Base-by-base conservation (phyloP, 2,113 vertebrate genomes). In the Bostrychus sinensis region DNA sequence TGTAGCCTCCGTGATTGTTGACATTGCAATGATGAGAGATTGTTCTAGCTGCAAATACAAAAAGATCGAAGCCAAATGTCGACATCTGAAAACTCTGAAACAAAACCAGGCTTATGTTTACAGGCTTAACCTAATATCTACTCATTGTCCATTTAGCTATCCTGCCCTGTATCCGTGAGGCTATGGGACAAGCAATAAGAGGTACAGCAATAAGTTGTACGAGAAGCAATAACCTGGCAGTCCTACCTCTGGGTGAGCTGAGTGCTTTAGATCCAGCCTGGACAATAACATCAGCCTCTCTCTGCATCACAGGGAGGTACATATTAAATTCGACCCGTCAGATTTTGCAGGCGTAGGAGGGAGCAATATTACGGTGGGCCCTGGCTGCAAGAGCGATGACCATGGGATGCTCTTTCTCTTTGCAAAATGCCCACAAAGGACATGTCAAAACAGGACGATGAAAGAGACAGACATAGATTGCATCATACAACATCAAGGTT, bases 171-270 rank as follows among this genome's bases (percentile, higher is more conserved):
- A 64, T 75, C 70, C 36, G 63, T 63, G 43, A 64, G 28, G 42
- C 10, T 0, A 32, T 30, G 75, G 61, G 76, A 69, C 68, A 65
- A 77, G 79, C 63, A 82, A 78, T 71, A 81, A 76, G 36, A 54
- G 13, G 19, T 26, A 67, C 83, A 86, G 86, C 81, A 89, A 89
- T 89, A 89, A 85, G 45, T 56, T 11, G 53, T 13, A 63, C 75
- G 81, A 85, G 79, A n/a, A n/a, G 86, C 71, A 89, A 89, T 89
- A 87, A 84, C 25, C 7, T 30, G 0, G 3, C 16, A 50, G 25
- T 20, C 38, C 36, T 26, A 65, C 78, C 80, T 75, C 59, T 25
- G 68, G 59, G 72, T 28, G 57, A 56, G 62, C 22, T 22, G 45
- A 67, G 51, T 25, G 62, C 38, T 80, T 77, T 20, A 41, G 57